Conservation (phyloP, 2,113 vertebrate species). For the Aspidoscelis tigris region DNA sequence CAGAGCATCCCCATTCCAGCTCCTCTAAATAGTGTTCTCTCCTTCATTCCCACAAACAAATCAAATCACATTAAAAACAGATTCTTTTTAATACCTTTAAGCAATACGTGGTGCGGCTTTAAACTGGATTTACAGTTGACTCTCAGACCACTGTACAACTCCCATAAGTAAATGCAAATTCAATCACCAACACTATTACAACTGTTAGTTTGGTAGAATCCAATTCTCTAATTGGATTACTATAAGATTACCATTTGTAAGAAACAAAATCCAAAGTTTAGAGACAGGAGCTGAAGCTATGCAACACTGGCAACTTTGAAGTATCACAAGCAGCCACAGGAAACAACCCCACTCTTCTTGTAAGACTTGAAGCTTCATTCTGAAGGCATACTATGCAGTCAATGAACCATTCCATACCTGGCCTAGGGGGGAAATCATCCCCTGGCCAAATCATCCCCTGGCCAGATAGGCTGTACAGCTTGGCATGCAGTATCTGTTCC, state of each 20-base stretch:
- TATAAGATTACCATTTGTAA: background rate
- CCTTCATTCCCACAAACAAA: too few species aligned
- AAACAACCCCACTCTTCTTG: background rate
- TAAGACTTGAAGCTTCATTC: background rate
- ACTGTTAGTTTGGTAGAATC: background rate
- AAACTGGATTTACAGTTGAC: background rate
- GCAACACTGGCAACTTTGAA: too few species aligned
- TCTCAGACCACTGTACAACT: background rate
- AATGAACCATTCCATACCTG: too few species aligned
- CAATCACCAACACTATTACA: background rate
- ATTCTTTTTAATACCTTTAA: slow-evolving; percentile 6
- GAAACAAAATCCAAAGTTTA: background rate
- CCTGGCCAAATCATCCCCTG: too few species aligned
- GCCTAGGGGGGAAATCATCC: too few species aligned
- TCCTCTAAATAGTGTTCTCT: too few species aligned
- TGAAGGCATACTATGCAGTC: too few species aligned
- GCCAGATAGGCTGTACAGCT: too few species aligned
- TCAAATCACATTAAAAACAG: slow-evolving; percentile 21
- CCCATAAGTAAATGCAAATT: slow-evolving; percentile 7
- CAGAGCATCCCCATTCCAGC: too few species aligned
- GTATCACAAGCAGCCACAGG: background rate
- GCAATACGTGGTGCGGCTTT: background rate
- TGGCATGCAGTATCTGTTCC: too few species aligned
- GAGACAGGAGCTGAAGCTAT: background rate
- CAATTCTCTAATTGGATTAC: background rate